A percentile compares a stretch with the other conserved stretches of the same genome.
These are phyloP conservation scores for Apantesis nais DNA, from an alignment of 2,888 invertebrate genomes.

Conservation along the genomic window DNA sequence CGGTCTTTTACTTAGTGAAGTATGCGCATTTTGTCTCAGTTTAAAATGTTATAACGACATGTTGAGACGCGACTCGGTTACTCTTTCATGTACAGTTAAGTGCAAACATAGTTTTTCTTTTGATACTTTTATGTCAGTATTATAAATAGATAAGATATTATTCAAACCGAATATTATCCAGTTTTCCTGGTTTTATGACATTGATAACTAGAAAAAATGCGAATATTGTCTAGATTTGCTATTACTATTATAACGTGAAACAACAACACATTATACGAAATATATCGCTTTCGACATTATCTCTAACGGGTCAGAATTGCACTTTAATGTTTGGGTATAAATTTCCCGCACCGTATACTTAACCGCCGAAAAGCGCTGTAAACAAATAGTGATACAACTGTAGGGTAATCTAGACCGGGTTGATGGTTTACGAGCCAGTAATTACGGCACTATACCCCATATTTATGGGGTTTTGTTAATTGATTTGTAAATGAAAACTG, in stretches of 20 bases:
- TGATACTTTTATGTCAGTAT: too few species aligned
- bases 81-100: background rate
- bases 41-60: background rate
- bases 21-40: background rate
- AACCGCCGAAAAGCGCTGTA: constrained; percentile 62
- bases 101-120: background rate
- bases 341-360: constrained; percentile 68
- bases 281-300: background rate
- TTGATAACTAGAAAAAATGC: too few species aligned
- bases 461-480: constrained; percentile 27
- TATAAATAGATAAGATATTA: too few species aligned
- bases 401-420: constrained; percentile 53
- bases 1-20: too few species aligned
- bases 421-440: constrained; percentile 33
- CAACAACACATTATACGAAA: background rate
- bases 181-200: too few species aligned
- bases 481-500: constrained; percentile 22
- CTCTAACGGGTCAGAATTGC: background rate
- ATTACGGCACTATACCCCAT: constrained; percentile 27
- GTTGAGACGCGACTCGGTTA: background rate
- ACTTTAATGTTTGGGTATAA: constrained; percentile 55
- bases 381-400: constrained; percentile 64
- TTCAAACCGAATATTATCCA: background rate
- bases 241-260: background rate
- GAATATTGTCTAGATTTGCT: background rate